Evolutionary conservation across 2,113 vertebrate species (phyloP).

Genomic region (Ginglymostoma cirratum): DNA sequence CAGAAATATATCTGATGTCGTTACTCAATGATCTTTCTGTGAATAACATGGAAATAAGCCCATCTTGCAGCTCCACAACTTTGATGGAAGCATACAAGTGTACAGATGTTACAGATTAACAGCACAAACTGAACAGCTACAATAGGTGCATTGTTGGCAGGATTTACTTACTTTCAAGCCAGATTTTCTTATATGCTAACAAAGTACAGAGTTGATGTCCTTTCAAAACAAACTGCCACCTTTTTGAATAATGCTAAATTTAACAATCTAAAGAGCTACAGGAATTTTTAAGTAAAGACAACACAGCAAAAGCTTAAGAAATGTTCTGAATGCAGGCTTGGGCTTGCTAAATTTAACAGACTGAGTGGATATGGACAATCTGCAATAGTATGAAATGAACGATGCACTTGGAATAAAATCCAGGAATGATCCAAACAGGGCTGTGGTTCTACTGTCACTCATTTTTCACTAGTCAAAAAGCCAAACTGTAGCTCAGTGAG

Average conservation of each 20-base stretch:
- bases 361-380: background rate
- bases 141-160: background rate
- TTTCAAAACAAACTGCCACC: constrained; percentile 3
- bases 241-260: background rate
- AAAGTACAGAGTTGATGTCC: background rate
- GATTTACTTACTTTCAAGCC: background rate
- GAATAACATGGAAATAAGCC: constrained; percentile 4
- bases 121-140: background rate
- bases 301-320: background rate
- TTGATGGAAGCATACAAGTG: background rate
- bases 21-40: background rate
- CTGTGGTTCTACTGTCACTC: background rate
- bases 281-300: background rate
- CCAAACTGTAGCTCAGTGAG: background rate
- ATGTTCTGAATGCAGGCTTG: background rate
- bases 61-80: background rate
- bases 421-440: background rate
- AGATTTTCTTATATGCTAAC: background rate
- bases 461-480: background rate
- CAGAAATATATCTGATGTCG: background rate
- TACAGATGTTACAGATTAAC: constrained; percentile 30
- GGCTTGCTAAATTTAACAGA: background rate
- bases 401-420: background rate
- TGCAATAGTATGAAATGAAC: background rate
- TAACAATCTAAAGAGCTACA: background rate